Percentiles rank a stretch among this genome's conserved stretches.
phyloP scores from a whole-genome alignment of 2,888 invertebrate genomes.

The Drosophila vallismaia region DNA sequence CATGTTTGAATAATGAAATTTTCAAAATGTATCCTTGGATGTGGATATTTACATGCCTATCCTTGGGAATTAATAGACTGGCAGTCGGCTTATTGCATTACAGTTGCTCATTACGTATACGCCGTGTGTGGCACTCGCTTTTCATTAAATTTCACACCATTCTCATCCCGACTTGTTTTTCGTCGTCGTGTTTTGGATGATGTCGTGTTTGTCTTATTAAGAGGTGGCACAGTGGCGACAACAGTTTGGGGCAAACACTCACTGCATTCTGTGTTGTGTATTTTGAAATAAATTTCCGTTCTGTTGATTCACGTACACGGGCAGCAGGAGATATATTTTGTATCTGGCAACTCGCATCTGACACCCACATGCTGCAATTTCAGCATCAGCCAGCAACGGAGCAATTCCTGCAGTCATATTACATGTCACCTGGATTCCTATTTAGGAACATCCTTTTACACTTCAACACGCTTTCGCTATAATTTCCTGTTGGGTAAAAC shows the following conservation, averaged over 20 bases:
- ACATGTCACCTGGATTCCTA: constrained; percentile 58
- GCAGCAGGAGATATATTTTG: constrained; percentile 13
- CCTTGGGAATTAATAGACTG: constrained; percentile 11
- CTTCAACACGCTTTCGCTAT: constrained; percentile 72
- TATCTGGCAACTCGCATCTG: constrained; percentile 56
- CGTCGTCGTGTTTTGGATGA: constrained; percentile 5
- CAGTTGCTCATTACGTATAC: constrained; percentile 50
- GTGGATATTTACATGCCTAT: constrained; percentile 1
- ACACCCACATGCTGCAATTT: constrained; percentile 59
- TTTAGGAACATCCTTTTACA: constrained; percentile 64
- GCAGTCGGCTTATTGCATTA: constrained; percentile 45
- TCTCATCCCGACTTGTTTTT: constrained; percentile 13
- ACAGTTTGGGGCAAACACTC: constrained; percentile 47
- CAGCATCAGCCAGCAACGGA: constrained; percentile 39
- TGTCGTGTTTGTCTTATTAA: constrained; percentile 60
- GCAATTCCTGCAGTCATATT: constrained; percentile 69
- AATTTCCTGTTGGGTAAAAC: constrained; percentile 65
- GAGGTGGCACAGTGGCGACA: constrained; percentile 35
- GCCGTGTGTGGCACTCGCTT: constrained; percentile 34
- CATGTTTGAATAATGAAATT: constrained; percentile 20
- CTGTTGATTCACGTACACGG: constrained; percentile 62
- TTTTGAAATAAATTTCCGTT: constrained; percentile 78
- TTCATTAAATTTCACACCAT: constrained; percentile 57
- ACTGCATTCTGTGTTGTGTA: constrained; percentile 51
- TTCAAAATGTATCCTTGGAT: constrained; percentile 17